Base-by-base conservation (phyloP, 2,797 vertebrate species). In the Zalophus californianus region DNA sequence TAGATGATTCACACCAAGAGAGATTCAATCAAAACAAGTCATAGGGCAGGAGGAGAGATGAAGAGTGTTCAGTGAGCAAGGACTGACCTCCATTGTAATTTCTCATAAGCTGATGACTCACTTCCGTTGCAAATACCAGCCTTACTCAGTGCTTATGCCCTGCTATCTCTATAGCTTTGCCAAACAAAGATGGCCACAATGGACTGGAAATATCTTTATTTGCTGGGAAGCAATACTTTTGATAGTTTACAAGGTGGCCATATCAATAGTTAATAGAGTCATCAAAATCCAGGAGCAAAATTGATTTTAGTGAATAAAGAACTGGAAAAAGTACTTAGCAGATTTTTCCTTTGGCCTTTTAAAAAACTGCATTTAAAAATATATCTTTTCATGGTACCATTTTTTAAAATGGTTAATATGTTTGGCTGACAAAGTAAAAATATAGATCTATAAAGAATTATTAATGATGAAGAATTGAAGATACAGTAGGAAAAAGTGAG, bases 401-500 rank as follows among this genome's bases (percentile, higher is more conserved):
- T 95, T 85, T 38, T 38, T 95, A 29, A 62, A 95, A 89, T 87
- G 70, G 79, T 58, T 97, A 95, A 86, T 87, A 83, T 7, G 80
- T 96, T 77, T 70, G 52, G 60, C 23, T 92, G 78, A 95, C 88
- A 95, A 82, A 96, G 84, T 25, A 78, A 78, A 95, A 97, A 64
- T 82, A 66, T 48, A 97, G 21, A 52, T 50, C 41, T 93, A 96
- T 68, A 64, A 87, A 95, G 80, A 48, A 92, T 87, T 86, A 68
- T 79, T 86, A 97, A 88, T n/a, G 25, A 90, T 72, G 72, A 96
- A 60, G 60, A 96, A 73, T 2, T 77, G 2, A 75, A 98, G 77
- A 60, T 70, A 87, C 7, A 97, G n/a, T 29, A 79, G 23, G 41
- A 97, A 70, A 98, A 97, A 93, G 86, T 52, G 1, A 98, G 70